Base-by-base conservation (phyloP, 1,140 invertebrate genomes). In the Tyrophagus putrescentiae region DNA sequence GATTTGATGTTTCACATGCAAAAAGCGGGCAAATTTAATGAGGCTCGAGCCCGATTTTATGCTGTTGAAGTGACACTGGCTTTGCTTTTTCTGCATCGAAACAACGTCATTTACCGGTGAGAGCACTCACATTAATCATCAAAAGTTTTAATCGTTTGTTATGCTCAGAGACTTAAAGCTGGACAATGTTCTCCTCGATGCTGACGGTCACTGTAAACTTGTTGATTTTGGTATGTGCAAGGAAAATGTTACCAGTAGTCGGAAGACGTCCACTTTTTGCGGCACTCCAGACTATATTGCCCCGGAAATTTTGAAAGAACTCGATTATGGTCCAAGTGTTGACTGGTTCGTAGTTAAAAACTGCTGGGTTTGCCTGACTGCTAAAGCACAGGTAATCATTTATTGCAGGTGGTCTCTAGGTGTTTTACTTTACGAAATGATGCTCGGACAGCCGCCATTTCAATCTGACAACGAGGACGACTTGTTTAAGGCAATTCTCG, bases 1-100 rank as follows among this genome's bases (percentile, higher is more conserved):
- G 96, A 99, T 78, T 78, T 99, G 61, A 99, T 99, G 95, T 98
- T 98, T 77, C 96, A 99, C 82, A 98, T 99, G 70, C 95, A 98
- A 76, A 82, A 89, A 69, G 87, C 92, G 48, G 78, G 92, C 57
- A 96, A 97, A 75, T 99, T 99, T 75, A 95, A 98, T 72, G 94
- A 98, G 74, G 82, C 85, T 25, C 76, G 95, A 39, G 92, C 93
- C 16, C 80, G 89, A 67, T 99, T 99, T 74, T 99, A 99, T 75
- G 92, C 95, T 18, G 94, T 95, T n/a, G 94, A 99, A 77, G 96
- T 99, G n/a, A 98, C 93, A 23, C 78, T 97, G 61, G 96, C 95
- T 32, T 76, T 99, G 62, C 92, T 96, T 76, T 99, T 98, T 76
- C 79, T 99, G 61, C 96, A 99, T 74, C 79, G 80, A 67, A 81